Base-by-base conservation (phyloP, 2,888 invertebrate species). In the Drosophila antonietae region DNA sequence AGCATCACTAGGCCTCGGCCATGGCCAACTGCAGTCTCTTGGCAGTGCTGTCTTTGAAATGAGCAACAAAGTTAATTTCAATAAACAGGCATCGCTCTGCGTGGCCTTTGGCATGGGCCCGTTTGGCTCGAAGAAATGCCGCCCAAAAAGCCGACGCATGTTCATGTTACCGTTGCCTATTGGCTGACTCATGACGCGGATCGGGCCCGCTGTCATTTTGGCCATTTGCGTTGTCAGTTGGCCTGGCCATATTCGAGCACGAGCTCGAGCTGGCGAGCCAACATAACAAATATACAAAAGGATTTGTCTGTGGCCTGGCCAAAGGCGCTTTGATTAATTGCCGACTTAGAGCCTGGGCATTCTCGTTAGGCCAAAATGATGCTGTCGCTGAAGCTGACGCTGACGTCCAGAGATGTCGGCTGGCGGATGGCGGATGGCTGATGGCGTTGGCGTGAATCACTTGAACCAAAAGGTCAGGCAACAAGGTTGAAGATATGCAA, bases 401-500 rank as follows among this genome's bases (percentile, higher is more conserved):
- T 66, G 76, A 79, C 79, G 58, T 68, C 57, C 52, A 49, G 51
- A 58, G 68, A 56, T 59, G 63, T 57, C 59, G 63, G 60, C 51
- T 62, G 37, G 47, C 33, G 66, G 51, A 33, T 44, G 37, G 47
- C 33, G 66, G 46, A 33, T 44, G 58, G 28, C 14, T 78, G 88
- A 43, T 84, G 84, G 89, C 81, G 88, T 88, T 89, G 88, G 84
- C 90, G 90, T 85, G 85, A 89, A 86, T 89, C 86, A 86, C 75
- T 88, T 86, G 73, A 85, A 83, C 86, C 88, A 80, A 86, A 86
- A 88, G 90, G 90, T 90, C 89, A 87, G 77, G 68, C 88, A 84
- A 89, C 90, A 80, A 83, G 88, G 85, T 89, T 85, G 90, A 83
- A 80, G 90, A 89, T 89, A 85, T 85, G 90, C 83, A 88, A 89